These are phyloP conservation scores for Hybos culiciformis DNA, from an alignment of 2,888 invertebrate species.

Conservation along the genomic window DNA sequence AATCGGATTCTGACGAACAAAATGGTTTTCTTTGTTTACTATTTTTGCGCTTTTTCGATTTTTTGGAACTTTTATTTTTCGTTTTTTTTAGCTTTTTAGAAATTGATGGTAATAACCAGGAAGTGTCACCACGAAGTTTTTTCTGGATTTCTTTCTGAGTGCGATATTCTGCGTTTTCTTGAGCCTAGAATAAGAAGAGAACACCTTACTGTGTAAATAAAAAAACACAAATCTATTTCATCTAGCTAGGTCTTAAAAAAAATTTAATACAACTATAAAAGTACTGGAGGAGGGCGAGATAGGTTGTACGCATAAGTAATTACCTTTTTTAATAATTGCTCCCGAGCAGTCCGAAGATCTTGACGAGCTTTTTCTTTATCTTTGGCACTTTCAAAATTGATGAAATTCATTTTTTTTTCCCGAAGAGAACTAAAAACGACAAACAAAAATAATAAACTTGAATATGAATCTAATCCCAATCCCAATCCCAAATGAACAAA, in stretches of 20 bases:
- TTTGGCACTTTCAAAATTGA: slow-evolving; percentile 27
- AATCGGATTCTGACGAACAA: slow-evolving; percentile 12
- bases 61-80: slow-evolving; percentile 30
- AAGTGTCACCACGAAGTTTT: slow-evolving; percentile 23
- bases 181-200: slow-evolving; percentile 18
- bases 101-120: slow-evolving; percentile 27
- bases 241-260: background rate
- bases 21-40: slow-evolving; percentile 33
- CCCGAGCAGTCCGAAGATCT: slow-evolving; percentile 25
- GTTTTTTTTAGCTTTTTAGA: slow-evolving; percentile 23
- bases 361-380: slow-evolving; percentile 26
- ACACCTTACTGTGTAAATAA: background rate
- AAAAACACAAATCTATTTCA: background rate
- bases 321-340: slow-evolving; percentile 24
- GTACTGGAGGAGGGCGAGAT: background rate
- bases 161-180: slow-evolving; percentile 21
- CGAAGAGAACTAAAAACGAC: too few relatives aligned
- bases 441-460: too few relatives aligned
- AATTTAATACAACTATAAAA: background rate
- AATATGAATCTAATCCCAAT: too few relatives aligned
- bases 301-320: background rate
- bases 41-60: slow-evolving; percentile 35
- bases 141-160: slow-evolving; percentile 19
- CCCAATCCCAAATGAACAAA: too few relatives aligned
- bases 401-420: slow-evolving; percentile 24